A percentile compares a stretch with the other conserved stretches of the same genome.
phyloP scores from a whole-genome alignment of 1,140 invertebrate genomes.

The Ips nitidus region DNA sequence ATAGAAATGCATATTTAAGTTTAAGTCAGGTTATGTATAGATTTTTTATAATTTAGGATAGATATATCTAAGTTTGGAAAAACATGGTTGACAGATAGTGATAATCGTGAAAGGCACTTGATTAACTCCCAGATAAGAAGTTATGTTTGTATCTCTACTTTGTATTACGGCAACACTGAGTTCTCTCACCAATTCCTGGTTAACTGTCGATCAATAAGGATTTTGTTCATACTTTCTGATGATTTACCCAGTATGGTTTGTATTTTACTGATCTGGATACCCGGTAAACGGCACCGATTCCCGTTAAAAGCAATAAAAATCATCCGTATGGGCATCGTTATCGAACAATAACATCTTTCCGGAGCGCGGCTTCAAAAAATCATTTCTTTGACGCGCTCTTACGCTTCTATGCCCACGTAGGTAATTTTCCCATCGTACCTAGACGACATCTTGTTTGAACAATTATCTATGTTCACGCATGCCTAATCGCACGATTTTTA shows the following conservation, averaged over 20 bases:
- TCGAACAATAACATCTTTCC: conserved; percentile 27
- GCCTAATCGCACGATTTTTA: conserved; percentile 22
- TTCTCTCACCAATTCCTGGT: too few relatives aligned
- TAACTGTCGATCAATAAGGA: too few relatives aligned
- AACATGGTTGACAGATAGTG: too few relatives aligned
- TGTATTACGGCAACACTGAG: too few relatives aligned
- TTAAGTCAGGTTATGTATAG: too few relatives aligned
- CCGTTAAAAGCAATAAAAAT: conserved; percentile 13
- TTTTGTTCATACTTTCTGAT: too few relatives aligned
- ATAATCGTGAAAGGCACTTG: too few relatives aligned
- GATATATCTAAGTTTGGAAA: too few relatives aligned
- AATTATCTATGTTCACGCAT: conserved; percentile 23
- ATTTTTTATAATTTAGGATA: too few relatives aligned
- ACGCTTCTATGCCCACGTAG: conserved; percentile 23
- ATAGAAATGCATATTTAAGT: too few relatives aligned
- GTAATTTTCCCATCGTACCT: conserved; percentile 21
- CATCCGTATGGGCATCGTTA: conserved; percentile 14
- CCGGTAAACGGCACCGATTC: not conserved
- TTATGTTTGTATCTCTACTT: too few relatives aligned
- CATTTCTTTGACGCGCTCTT: conserved; percentile 26
- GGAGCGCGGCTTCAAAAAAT: conserved; percentile 10
- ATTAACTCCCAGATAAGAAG: too few relatives aligned
- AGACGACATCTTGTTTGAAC: conserved; percentile 23
- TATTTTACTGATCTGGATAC: not conserved
- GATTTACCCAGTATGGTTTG: not conserved